A percentile compares a stretch with the other conserved stretches of the same genome.
These are phyloP conservation scores for Pavo muticus DNA, from an alignment of 2,113 vertebrate species.

Conservation along the genomic window DNA sequence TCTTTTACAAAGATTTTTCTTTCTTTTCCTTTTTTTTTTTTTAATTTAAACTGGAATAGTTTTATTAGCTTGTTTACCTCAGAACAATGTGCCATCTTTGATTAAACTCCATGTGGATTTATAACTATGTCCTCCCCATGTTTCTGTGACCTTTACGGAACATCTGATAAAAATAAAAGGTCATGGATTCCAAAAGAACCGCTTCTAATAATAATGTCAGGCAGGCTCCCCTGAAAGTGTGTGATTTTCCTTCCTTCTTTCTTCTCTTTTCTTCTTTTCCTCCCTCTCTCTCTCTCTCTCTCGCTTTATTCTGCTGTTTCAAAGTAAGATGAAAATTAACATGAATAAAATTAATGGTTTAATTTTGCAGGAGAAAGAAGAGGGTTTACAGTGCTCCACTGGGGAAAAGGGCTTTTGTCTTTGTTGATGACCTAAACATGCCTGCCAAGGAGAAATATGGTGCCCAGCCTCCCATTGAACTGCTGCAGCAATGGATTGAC, in stretches of 20 bases:
- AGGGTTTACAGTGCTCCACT: constrained; percentile 67
- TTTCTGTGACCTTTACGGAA: constrained; percentile 80
- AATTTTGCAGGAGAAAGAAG: constrained; percentile 80
- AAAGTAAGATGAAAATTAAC: constrained; percentile 80
- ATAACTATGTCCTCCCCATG: constrained; percentile 74
- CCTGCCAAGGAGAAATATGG: constrained; percentile 85
- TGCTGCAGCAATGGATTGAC: constrained; percentile 84
- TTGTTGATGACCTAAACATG: constrained; percentile 86
- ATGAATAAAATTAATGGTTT: constrained; percentile 79
- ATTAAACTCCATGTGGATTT: constrained; percentile 85
- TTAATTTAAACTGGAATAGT: constrained; percentile 63
- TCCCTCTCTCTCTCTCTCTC: neutral
- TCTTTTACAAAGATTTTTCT: constrained; percentile 64
- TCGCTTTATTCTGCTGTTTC: constrained; percentile 50
- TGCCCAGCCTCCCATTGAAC: constrained; percentile 84
- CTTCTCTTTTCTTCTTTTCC: neutral
- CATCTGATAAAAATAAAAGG: constrained; percentile 82
- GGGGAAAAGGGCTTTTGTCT: constrained; percentile 81
- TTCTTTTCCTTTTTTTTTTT: neutral
- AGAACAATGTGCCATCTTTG: constrained; percentile 75
- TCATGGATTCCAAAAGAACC: constrained; percentile 70
- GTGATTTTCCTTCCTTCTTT: constrained; percentile 53
- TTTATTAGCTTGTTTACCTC: constrained; percentile 81
- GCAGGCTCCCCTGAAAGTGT: constrained; percentile 58
- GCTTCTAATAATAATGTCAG: constrained; percentile 77